Conservation (phyloP, 2,888 invertebrate genomes). For the Ramazzottius varieornatus region DNA sequence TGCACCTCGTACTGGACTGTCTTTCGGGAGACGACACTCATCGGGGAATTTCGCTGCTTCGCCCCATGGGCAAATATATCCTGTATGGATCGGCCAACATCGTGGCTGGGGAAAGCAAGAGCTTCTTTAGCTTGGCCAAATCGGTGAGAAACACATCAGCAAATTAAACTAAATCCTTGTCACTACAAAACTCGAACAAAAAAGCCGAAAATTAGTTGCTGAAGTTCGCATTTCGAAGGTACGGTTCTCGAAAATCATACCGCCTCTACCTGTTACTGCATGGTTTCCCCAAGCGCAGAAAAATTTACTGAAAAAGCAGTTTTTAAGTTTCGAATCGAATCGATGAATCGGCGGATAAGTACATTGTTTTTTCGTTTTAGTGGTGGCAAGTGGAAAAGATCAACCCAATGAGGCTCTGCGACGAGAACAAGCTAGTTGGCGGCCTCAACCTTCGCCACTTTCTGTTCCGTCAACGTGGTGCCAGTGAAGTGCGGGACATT, state of each 20-base stretch:
- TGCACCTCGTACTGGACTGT: slow-evolving; percentile 61
- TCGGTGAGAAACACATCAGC: slow-evolving; percentile 35
- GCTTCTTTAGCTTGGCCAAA: slow-evolving; percentile 65
- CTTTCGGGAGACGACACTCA: slow-evolving; percentile 66
- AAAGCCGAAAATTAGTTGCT: no score
- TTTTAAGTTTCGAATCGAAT: no score
- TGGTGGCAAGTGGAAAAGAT: slow-evolving; percentile 84
- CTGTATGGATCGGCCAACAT: slow-evolving; percentile 63
- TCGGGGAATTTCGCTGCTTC: slow-evolving; percentile 49
- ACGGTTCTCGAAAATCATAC: no score
- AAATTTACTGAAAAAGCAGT: no score
- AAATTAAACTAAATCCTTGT: no score
- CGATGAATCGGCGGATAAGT: background rate
- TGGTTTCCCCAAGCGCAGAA: no score
- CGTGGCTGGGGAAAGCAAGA: slow-evolving; percentile 67
- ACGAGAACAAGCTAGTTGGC: slow-evolving; percentile 56
- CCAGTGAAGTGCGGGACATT: slow-evolving; percentile 39
- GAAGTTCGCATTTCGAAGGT: no score
- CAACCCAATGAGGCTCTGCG: slow-evolving; percentile 58
- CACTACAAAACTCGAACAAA: no score
- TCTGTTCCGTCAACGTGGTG: slow-evolving; percentile 42
- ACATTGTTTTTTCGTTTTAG: slow-evolving; percentile 12
- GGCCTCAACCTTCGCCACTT: slow-evolving; percentile 58
- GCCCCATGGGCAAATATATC: slow-evolving; percentile 64
- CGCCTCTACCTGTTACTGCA: no score